Evolutionary conservation across 2,797 vertebrate species (phyloP), one percentile per base, ranked within the genome.

Genomic region (Tapirus indicus): DNA sequence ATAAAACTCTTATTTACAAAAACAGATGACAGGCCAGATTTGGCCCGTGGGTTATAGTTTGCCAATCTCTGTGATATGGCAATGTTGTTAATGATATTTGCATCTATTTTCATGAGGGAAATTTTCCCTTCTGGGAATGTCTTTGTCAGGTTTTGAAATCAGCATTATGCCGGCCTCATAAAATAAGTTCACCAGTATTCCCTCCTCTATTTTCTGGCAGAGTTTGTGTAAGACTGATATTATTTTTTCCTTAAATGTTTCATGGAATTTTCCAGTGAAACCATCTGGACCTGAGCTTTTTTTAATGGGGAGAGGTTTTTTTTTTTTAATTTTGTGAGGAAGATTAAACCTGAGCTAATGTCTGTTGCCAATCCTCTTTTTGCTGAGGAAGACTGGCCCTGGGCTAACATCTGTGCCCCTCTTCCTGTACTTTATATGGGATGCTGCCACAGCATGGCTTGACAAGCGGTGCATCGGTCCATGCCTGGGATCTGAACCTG

Each of bases 101-200:
- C 49, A 58, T 84, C 10, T 89, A 20, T 84, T 83, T 94, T 89
- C 49, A 66, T 75, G 5, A 35, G 4, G 56, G 13, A 62, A 85
- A 64, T 44, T 62, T 79, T 86, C 52, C 72, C 71, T 44, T 64
- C 54, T 95, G 79, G 35, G 1, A 75, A 74, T 66, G 35, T 74
- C 35, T 89, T 74, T 89, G n/a, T 54, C 54, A 80, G 20, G 23
- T 86, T 86, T 95, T 91, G 58, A 79, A 72, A 64, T 62, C 17
- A 91, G 29, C 21, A 23, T 78, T 92, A 44, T 60, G n/a, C 18
- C 83, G 41, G 68, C 21, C 27, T 88, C 9, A 5, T 78, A 71
- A 79, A 91, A 60, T 35, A 35, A 74, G 56, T 56, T 82, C 13
- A 74, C 9, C 58, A 64, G 17, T 72, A 18, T 74, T 85, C 41